Evolutionary conservation across 1,140 invertebrate genomes (phyloP).

Genomic region (Dreissena polymorpha): DNA sequence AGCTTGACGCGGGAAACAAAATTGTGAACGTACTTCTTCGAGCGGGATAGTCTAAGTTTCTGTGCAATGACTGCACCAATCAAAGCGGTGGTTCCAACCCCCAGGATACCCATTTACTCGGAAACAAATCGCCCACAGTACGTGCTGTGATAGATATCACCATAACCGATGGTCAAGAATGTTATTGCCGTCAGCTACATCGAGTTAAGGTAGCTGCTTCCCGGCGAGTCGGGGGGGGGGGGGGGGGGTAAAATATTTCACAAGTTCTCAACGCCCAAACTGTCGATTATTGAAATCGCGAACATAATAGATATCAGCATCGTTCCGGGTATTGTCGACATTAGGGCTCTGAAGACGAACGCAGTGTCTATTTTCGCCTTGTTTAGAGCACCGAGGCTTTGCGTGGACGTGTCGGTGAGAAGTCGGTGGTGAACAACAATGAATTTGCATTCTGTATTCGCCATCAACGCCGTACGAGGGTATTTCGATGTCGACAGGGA

Average conservation of each 20-base stretch:
- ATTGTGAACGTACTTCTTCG: conserved; percentile 68
- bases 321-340: conserved; percentile 76
- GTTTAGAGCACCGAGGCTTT: too few relatives aligned
- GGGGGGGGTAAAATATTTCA: conserved; percentile 68
- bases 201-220: conserved; percentile 57
- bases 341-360: conserved; percentile 79
- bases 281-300: conserved; percentile 69
- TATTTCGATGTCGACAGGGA: conserved; percentile 68
- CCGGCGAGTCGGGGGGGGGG: conserved; percentile 19
- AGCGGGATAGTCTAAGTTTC: conserved; percentile 65
- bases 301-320: conserved; percentile 71
- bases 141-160: conserved; percentile 69
- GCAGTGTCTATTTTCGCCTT: conserved; percentile 73
- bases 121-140: conserved; percentile 65
- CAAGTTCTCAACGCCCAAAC: conserved; percentile 76
- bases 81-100: too few relatives aligned
- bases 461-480: conserved; percentile 42
- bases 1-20: conserved; percentile 65
- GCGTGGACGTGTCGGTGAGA: conserved; percentile 67
- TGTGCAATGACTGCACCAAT: not conserved
- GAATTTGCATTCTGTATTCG: conserved; percentile 60
- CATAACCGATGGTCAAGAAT: conserved; percentile 73
- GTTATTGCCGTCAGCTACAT: conserved; percentile 74
- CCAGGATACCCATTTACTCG: too few relatives aligned
- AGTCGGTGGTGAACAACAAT: conserved; percentile 75